Conservation (phyloP, 2,113 vertebrate genomes). For the Lamprologus ornatipinnis region DNA sequence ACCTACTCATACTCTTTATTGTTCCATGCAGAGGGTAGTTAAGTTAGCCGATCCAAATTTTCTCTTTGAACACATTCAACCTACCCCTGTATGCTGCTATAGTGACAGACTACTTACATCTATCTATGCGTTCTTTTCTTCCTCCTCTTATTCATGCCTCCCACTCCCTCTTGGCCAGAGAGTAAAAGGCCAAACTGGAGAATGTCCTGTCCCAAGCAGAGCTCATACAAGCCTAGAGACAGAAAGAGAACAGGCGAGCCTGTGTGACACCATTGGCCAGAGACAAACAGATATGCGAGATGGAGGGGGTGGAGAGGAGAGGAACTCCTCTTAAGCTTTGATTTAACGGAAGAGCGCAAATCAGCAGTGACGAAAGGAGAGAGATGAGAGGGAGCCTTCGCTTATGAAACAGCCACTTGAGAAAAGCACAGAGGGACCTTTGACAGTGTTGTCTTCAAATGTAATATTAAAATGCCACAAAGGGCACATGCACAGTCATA, state of each 20-base stretch:
- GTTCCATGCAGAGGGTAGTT: not conserved
- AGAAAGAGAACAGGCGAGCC: constrained; percentile 46
- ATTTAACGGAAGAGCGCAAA: not conserved
- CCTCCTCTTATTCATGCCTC: not conserved
- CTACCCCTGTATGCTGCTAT: not conserved
- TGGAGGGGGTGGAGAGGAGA: not conserved
- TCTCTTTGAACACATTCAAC: not conserved
- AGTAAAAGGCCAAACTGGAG: constrained; percentile 43
- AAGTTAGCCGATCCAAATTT: not conserved
- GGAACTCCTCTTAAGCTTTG: not conserved
- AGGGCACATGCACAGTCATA: not conserved
- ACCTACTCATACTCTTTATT: not conserved
- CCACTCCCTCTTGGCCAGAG: not conserved
- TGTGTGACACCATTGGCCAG: constrained; percentile 36
- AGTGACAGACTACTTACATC: constrained; percentile 3
- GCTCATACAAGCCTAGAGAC: constrained; percentile 31
- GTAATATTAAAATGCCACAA: not conserved
- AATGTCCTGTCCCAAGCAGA: constrained; percentile 31
- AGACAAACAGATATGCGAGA: constrained; percentile 24
- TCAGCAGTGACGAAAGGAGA: not conserved
- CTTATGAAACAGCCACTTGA: constrained; percentile 40
- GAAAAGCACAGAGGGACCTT: not conserved
- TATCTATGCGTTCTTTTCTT: not conserved
- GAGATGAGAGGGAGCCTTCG: constrained; percentile 6
- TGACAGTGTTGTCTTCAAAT: not conserved